phyloP scores from a whole-genome alignment of 2,888 invertebrate genomes.

The Heliothis peltigera region DNA sequence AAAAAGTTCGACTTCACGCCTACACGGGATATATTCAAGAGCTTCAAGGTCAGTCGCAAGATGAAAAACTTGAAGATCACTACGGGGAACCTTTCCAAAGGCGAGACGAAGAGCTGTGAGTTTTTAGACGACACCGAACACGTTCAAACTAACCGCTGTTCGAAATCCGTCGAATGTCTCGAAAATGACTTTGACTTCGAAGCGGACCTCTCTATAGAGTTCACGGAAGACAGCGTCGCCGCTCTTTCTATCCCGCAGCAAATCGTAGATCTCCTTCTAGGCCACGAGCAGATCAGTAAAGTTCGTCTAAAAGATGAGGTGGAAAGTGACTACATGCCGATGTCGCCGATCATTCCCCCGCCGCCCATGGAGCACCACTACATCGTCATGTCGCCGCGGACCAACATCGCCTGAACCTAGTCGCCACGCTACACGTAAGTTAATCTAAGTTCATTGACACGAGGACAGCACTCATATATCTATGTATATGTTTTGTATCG shows the following conservation, averaged over 20 bases:
- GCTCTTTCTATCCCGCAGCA: constrained; percentile 80
- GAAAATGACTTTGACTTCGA: constrained; percentile 76
- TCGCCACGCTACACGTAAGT: constrained; percentile 43
- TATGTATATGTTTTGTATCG: constrained; percentile 40
- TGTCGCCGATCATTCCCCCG: constrained; percentile 81
- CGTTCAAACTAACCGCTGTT: constrained; percentile 75
- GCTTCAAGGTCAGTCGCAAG: constrained; percentile 83
- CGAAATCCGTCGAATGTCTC: constrained; percentile 84
- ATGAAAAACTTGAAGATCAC: constrained; percentile 82
- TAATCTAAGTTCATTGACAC: constrained; percentile 48
- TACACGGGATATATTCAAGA: constrained; percentile 84
- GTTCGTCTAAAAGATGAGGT: constrained; percentile 69
- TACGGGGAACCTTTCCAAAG: constrained; percentile 71
- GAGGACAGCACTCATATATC: constrained; percentile 28
- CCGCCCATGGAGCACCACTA: constrained; percentile 81
- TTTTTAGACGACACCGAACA: constrained; percentile 81
- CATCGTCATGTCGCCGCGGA: constrained; percentile 84
- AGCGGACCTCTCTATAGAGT: constrained; percentile 77
- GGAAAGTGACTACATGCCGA: constrained; percentile 83
- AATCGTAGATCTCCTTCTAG: constrained; percentile 81
- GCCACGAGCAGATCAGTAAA: constrained; percentile 72
- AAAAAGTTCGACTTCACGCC: constrained; percentile 88
- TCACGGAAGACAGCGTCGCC: constrained; percentile 74
- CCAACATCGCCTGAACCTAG: constrained; percentile 77
- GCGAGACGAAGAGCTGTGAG: constrained; percentile 86